These are phyloP conservation scores for Smutsia gigantea DNA, from an alignment of 2,797 vertebrate genomes.

Conservation along the genomic window DNA sequence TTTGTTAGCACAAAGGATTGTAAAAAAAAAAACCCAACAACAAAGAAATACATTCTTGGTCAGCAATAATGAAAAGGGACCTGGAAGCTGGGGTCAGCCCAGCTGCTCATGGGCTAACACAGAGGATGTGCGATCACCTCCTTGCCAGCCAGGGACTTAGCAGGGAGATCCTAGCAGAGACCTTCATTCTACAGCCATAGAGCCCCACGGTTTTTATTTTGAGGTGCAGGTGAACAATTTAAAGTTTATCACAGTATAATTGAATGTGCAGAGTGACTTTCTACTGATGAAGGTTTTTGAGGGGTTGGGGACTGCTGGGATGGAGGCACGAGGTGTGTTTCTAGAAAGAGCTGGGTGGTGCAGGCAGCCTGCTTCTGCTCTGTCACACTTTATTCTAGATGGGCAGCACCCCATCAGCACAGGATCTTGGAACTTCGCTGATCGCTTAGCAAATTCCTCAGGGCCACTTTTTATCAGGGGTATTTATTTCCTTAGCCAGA, in stretches of 20 bases:
- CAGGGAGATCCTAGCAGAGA: neutral
- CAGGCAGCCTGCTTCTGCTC: neutral
- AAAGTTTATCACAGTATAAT: neutral
- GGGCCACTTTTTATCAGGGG: neutral
- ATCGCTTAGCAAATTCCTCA: too few species aligned
- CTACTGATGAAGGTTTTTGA: neutral
- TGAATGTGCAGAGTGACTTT: neutral
- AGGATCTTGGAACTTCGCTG: neutral
- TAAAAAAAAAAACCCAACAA: neutral
- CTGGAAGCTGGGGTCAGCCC: neutral
- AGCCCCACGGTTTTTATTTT: neutral
- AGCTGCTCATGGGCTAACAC: neutral
- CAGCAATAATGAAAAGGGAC: neutral
- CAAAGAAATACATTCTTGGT: neutral
- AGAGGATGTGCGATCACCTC: fast-evolving
- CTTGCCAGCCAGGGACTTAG: fast-evolving
- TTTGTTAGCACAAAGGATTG: neutral
- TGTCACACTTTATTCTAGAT: fast-evolving
- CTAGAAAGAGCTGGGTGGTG: fast-evolving
- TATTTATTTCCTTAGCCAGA: neutral
- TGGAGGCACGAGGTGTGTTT: neutral
- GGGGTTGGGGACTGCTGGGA: fast-evolving
- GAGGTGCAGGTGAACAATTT: neutral
- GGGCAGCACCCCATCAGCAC: neutral
- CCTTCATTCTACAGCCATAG: neutral